Evolutionary conservation across 37 sponge, comb jelly and placozoan species (phyloP).

Genomic region (Dysidea cf. avara): DNA sequence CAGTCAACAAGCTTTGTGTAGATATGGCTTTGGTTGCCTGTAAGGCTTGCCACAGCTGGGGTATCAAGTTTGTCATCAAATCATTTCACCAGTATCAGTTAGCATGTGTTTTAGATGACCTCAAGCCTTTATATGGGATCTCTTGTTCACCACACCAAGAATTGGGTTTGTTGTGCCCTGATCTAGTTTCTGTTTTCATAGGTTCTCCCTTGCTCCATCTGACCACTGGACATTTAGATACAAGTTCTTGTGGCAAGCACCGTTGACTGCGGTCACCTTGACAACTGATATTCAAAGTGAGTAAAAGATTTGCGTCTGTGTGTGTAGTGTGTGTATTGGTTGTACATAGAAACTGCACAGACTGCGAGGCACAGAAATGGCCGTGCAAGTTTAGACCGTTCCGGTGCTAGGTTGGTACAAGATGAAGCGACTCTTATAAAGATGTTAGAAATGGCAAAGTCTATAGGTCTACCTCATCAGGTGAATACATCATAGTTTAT

Average conservation of each 20-base stretch:
- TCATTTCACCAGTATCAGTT: too few relatives aligned
- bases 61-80: too few relatives aligned
- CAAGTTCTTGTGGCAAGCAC: slow-evolving; percentile 59
- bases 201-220: too few relatives aligned
- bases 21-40: too few relatives aligned
- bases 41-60: too few relatives aligned
- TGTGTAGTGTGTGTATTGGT: slow-evolving; percentile 35
- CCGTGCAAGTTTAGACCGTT: not conserved
- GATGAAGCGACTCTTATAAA: slow-evolving; percentile 51
- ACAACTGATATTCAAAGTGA: slow-evolving; percentile 34
- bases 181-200: too few relatives aligned
- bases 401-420: slow-evolving; percentile 5
- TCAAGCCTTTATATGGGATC: too few relatives aligned
- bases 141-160: too few relatives aligned
- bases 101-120: too few relatives aligned
- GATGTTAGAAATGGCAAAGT: slow-evolving; percentile 34
- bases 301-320: slow-evolving; percentile 19
- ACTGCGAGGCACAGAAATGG: too few relatives aligned
- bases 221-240: slow-evolving; percentile 29
- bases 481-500: slow-evolving; percentile 1
- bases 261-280: slow-evolving; percentile 33
- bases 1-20: too few relatives aligned
- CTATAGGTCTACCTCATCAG: slow-evolving; percentile 47
- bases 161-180: too few relatives aligned
- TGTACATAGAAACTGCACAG: not conserved